phyloP scores from a whole-genome alignment of 2,888 invertebrate species.

The Tetanocera ferruginea region DNA sequence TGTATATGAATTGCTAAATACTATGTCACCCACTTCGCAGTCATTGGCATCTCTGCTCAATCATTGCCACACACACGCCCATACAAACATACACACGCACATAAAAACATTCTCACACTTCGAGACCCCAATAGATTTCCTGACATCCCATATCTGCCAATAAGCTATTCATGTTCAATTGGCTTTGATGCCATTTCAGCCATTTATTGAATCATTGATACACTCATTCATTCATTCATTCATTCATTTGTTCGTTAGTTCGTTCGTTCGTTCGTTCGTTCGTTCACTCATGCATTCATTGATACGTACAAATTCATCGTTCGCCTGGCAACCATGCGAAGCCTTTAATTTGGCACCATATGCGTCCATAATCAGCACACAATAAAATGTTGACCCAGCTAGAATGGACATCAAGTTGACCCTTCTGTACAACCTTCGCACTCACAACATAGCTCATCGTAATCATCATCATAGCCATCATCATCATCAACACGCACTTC shows the following conservation, averaged over 20 bases:
- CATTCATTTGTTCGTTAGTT: background rate
- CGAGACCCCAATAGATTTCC: background rate
- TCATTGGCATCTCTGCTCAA: background rate
- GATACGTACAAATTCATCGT: background rate
- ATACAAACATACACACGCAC: background rate
- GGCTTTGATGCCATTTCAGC: background rate
- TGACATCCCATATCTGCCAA: background rate
- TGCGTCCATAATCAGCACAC: constrained; percentile 15
- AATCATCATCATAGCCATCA: background rate
- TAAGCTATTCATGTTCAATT: constrained; percentile 11
- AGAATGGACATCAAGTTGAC: background rate
- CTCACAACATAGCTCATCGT: background rate
- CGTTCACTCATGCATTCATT: background rate
- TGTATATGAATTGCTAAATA: no score
- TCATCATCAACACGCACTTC: no score
- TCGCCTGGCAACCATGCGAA: background rate
- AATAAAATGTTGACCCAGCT: background rate
- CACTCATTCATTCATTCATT: background rate
- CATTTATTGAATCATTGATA: background rate
- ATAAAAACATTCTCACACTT: background rate
- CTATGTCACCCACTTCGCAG: no score
- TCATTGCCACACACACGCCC: background rate
- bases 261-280: background rate
- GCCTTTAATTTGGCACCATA: constrained; percentile 9
- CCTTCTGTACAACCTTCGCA: background rate